phyloP scores from a whole-genome alignment of 2,888 invertebrate species.

The Rhogogaster chlorosoma region DNA sequence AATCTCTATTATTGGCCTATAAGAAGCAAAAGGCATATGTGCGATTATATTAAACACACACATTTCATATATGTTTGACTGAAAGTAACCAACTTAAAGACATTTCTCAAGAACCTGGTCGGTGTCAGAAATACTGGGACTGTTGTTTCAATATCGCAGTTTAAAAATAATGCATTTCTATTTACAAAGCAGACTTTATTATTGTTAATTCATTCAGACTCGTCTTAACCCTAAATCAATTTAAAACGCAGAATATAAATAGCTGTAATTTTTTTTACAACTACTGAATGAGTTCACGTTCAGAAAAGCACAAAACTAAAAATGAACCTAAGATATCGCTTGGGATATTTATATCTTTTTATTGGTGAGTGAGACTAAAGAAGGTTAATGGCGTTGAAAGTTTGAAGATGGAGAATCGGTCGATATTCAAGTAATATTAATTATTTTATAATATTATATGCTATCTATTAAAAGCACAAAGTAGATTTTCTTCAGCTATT shows the following conservation, averaged over 20 bases:
- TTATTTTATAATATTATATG: conserved; percentile 46
- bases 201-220: neutral
- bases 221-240: neutral
- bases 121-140: conserved; percentile 36
- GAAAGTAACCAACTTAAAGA: conserved; percentile 67
- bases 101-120: conserved; percentile 57
- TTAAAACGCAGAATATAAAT: neutral
- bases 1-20: conserved; percentile 42
- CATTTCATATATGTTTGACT: conserved; percentile 65
- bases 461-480: neutral
- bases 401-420: neutral
- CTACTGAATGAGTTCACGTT: neutral
- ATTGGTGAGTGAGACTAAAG: neutral
- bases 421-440: neutral
- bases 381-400: neutral
- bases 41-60: conserved; percentile 27
- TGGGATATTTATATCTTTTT: neutral
- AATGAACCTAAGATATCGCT: neutral
- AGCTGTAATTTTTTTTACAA: neutral
- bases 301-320: neutral
- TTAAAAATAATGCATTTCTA: neutral
- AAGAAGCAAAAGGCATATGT: conserved; percentile 32
- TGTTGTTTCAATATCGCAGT: neutral
- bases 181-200: neutral
- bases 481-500: neutral